Evolutionary conservation across 2,888 invertebrate species (phyloP).

Genomic region (Nemapogon koenigi): DNA sequence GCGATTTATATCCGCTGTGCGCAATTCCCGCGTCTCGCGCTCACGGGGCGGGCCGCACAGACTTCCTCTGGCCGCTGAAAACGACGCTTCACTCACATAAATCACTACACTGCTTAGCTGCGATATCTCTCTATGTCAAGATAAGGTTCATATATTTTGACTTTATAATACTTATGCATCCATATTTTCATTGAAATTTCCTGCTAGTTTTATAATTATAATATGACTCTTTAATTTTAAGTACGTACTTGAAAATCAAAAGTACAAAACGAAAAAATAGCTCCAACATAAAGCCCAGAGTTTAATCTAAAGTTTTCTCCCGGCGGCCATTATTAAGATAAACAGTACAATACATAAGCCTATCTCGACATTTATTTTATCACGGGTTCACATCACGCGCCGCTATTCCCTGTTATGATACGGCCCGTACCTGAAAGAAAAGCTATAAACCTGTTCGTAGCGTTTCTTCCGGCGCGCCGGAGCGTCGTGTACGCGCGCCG

Average conservation of each 20-base stretch:
- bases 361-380: conserved; percentile 66
- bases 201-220: too few species aligned
- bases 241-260: too few species aligned
- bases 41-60: conserved; percentile 18
- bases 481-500: conserved; percentile 40
- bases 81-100: too few species aligned
- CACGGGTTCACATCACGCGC: conserved; percentile 65
- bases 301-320: conserved; percentile 62
- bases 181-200: too few species aligned
- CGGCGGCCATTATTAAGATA: conserved; percentile 62
- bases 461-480: conserved; percentile 59
- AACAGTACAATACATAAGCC: conserved; percentile 67
- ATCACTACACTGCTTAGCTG: too few species aligned
- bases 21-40: conserved; percentile 32
- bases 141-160: too few species aligned
- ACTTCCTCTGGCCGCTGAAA: conserved; percentile 9
- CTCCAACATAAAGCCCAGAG: conserved; percentile 32
- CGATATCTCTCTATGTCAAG: too few species aligned
- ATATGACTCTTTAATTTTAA: too few species aligned
- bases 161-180: too few species aligned
- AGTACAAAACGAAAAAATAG: conserved; percentile 25
- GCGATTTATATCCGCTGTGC: conserved; percentile 59
- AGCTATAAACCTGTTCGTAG: conserved; percentile 64
- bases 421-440: conserved; percentile 64
- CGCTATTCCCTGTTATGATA: conserved; percentile 65